Base-by-base conservation (phyloP, 2,888 invertebrate species). In the Pelosia muscerda region DNA sequence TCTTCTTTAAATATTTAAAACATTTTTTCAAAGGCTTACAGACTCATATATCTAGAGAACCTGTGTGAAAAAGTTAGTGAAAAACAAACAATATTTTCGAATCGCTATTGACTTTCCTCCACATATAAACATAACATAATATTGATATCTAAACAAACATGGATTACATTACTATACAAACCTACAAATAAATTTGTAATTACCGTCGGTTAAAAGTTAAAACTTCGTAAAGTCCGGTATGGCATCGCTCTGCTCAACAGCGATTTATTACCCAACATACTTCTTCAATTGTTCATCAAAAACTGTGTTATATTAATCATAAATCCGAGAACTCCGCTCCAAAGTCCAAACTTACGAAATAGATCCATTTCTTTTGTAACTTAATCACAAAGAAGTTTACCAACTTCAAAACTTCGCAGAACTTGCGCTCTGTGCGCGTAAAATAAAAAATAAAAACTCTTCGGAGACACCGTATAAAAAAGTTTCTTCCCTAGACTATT, bases 331-430 rank as follows among this genome's bases (percentile, higher is more conserved):
- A 76, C 72, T 73, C 66, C 74, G 67, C 63, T 72, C 68, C 65
- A 71, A 76, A 80, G 74, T 73, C 70, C 64, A 74, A 77, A 82
- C 78, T 81, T 82, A 74, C 73, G 76, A 79, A 82, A 86, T 84
- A 83, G 83, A 86, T 85, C 82, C 83, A 85, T 84, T 84, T 82
- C 85, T 81, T 85, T 77, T 80, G 81, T 81, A 85, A 86, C 86
- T 84, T 85, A 83, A 86, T 86, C 86, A 82, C 85, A 80, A 79
- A 81, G 77, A 84, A 79, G 83, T 82, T 84, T 74, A 69, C 65
- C 66, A 74, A 84, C 81, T 84, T 84, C 78, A 78, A 84, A 85
- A 85, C 79, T 82, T 80, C 78, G 73, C 65, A 65, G 64, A 81
- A 86, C 81, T 86, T 81, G 72, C 77, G 83, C 85, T 73, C 73